phyloP scores from a whole-genome alignment of 2,888 invertebrate species.

The Synanthedon myopaeformis region DNA sequence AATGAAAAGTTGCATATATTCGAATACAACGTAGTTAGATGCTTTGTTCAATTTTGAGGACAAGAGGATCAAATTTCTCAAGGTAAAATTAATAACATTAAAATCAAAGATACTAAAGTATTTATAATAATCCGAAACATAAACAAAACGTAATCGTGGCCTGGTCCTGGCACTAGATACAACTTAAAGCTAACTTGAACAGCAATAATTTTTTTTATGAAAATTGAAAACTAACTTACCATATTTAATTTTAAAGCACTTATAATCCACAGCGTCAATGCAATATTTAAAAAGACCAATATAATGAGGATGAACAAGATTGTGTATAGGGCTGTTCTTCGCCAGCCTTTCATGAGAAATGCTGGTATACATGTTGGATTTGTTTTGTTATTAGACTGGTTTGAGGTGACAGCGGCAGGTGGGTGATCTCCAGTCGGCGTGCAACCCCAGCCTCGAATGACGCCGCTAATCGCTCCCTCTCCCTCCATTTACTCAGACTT shows the following conservation, averaged over 20 bases:
- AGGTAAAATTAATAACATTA: background rate
- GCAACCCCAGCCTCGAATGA: constrained; percentile 54
- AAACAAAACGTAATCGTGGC: no score
- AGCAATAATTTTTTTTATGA: no score
- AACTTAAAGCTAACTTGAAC: no score
- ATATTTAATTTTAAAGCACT: constrained; percentile 93
- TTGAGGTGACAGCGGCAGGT: constrained; percentile 19
- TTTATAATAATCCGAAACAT: background rate
- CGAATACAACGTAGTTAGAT: no score
- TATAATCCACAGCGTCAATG: constrained; percentile 96
- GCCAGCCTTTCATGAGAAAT: constrained; percentile 78
- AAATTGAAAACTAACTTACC: constrained; percentile 70
- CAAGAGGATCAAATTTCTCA: no score
- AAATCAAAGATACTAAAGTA: background rate
- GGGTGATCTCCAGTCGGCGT: constrained; percentile 53
- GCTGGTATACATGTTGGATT: constrained; percentile 31
- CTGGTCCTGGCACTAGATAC: no score
- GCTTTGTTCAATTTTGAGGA: no score
- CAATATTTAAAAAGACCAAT: constrained; percentile 91
- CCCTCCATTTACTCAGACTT: constrained; percentile 3
- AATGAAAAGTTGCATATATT: no score
- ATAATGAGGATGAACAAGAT: constrained; percentile 87
- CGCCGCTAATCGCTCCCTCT: constrained; percentile 15
- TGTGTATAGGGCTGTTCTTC: constrained; percentile 90
- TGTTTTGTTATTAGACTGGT: constrained; percentile 12